phyloP scores from a whole-genome alignment of 2,888 invertebrate genomes.

The Silvanus unidentatus region DNA sequence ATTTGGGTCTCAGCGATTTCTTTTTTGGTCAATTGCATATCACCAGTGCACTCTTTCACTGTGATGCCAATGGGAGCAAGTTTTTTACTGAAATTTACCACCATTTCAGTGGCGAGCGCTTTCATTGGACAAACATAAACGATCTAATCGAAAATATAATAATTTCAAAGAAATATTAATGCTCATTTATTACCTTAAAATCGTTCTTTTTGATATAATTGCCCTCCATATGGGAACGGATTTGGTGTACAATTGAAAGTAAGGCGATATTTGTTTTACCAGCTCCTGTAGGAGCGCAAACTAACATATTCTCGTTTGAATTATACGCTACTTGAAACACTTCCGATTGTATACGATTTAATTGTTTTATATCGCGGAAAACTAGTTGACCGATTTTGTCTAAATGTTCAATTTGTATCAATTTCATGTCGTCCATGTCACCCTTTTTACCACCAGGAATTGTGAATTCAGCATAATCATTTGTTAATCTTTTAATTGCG shows the following conservation, averaged over 20 bases:
- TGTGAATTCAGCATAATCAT: conserved; percentile 78
- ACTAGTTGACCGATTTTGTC: conserved; percentile 80
- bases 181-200: conserved; percentile 76
- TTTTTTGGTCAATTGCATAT: conserved; percentile 92
- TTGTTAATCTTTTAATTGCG: conserved; percentile 64
- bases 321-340: conserved; percentile 94
- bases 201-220: conserved; percentile 81
- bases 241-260: conserved; percentile 83
- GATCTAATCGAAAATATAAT: conserved; percentile 54
- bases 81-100: conserved; percentile 81
- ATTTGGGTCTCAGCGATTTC: conserved; percentile 96
- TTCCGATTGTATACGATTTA: conserved; percentile 94
- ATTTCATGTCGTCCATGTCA: conserved; percentile 53
- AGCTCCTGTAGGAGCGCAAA: conserved; percentile 98
- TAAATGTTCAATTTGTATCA: conserved; percentile 37
- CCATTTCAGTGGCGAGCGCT: conserved; percentile 98
- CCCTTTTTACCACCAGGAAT: conserved; percentile 67
- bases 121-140: conserved; percentile 99
- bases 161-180: not conserved
- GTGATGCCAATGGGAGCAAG: conserved; percentile 69
- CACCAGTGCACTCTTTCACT: conserved; percentile 93
- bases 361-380: conserved; percentile 76
- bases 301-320: conserved; percentile 92
- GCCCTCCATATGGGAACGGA: conserved; percentile 76
- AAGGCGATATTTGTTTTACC: conserved; percentile 99